Evolutionary conservation across 2,113 vertebrate species (phyloP), one percentile per base, ranked within the genome.

Genomic region (Onychostoma macrolepis): DNA sequence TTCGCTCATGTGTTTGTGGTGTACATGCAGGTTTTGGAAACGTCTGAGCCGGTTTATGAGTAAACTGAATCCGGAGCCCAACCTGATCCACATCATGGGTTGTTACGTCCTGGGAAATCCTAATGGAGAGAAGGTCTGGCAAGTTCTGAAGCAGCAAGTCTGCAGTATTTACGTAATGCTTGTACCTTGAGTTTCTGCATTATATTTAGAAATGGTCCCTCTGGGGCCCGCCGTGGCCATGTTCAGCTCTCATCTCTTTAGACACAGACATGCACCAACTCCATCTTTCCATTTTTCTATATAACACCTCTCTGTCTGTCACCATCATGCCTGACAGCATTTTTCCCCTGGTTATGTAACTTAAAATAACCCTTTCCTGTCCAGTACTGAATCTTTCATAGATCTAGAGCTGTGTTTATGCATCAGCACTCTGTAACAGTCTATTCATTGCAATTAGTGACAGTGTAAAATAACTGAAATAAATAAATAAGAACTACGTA

Each of bases 91-190:
- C 89, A 95, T 99, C 89, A 99, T 99, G 98, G 98, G 98, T 92
- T 99, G 97, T 92, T 99, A 99, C 15, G 96, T 99, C 61, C 94
- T 99, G 90, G 98, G 98, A 83, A 99, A 99, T 95, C 98, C 97
- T 86, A 99, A 99, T 30, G 98, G 98, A 92, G 98, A 99, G 91
- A 99, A 99, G 98, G 98, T 99, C 93, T 83, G 89, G 24, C 24
- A 24, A 7, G 13, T 24, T 79, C 8, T 33, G n/a, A 26, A 41
- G 38, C 26, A 65, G 4, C 30, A 50, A 53, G 38, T 53, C 4
- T n/a, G 36, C 50, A 7, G 74, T 82, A 48, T 69, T 48, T 48
- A 83, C 10, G 10, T 71, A 71, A 69, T 83, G 41, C 41, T 33
- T 83, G 15, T 33, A 75, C 30, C 45, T 84, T 45, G 63, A 80